phyloP scores from a whole-genome alignment of 2,113 vertebrate species.

The Ivindomyrus marchei region DNA sequence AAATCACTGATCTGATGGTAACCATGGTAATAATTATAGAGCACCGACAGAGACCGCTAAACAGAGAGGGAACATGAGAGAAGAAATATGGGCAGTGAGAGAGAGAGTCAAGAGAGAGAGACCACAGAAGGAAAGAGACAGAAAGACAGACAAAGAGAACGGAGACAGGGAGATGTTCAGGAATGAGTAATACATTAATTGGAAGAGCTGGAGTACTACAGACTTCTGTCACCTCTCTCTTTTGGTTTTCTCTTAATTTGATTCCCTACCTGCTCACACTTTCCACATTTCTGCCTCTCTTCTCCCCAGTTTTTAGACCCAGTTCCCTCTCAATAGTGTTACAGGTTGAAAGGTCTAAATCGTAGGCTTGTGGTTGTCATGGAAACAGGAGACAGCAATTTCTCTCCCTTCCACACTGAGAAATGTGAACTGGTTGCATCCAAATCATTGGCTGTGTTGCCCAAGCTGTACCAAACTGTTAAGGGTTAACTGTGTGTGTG shows the following conservation, averaged over 20 bases:
- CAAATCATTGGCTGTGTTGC: constrained; percentile 7
- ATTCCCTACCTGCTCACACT: background rate
- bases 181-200: background rate
- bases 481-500: background rate
- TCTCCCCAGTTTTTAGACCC: background rate
- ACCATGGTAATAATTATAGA: constrained; percentile 28
- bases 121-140: background rate
- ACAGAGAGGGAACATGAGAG: constrained; percentile 6
- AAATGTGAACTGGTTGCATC: constrained; percentile 15
- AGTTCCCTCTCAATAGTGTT: background rate
- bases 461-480: constrained; percentile 9
- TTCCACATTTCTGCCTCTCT: background rate
- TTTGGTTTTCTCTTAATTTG: background rate
- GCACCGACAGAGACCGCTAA: constrained; percentile 22
- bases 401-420: constrained; percentile 11
- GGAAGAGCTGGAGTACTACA: background rate
- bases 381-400: constrained; percentile 18
- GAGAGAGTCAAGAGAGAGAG: background rate
- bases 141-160: background rate
- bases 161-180: background rate
- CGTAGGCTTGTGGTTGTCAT: constrained; percentile 25
- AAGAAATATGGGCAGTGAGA: background rate
- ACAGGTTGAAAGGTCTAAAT: constrained; percentile 21
- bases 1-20: constrained; percentile 25
- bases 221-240: background rate